phyloP scores from a whole-genome alignment of 2,888 invertebrate genomes.

The Callyntrura sp. region DNA sequence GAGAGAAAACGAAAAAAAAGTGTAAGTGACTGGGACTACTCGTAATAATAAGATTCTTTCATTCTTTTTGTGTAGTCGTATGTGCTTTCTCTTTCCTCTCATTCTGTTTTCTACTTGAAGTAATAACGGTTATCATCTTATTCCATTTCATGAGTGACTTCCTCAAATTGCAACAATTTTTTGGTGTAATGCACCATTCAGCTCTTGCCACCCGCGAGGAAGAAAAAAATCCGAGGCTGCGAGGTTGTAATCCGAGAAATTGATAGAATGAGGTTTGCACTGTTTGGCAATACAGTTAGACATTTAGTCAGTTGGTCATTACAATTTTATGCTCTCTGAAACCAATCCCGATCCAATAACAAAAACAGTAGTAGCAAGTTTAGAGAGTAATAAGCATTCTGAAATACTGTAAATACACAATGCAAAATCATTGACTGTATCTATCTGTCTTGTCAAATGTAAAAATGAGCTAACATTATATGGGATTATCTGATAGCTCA shows the following conservation, averaged over 20 bases:
- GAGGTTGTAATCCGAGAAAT: background rate
- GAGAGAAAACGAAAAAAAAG: background rate
- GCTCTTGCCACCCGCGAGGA: constrained; percentile 6
- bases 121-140: constrained; percentile 66
- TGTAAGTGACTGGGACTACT: constrained; percentile 37
- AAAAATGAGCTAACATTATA: background rate
- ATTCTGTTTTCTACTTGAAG: constrained; percentile 32
- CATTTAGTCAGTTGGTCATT: no score
- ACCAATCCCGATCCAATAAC: no score
- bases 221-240: background rate
- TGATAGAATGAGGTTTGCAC: background rate
- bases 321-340: no score
- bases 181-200: constrained; percentile 62
- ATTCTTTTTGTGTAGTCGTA: constrained; percentile 34
- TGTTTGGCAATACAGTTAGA: no score
- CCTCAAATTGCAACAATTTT: constrained; percentile 57
- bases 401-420: no score
- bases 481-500: no score
- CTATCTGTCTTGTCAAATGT: no score
- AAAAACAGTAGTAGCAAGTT: no score
- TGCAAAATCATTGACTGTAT: no score
- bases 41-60: constrained; percentile 48
- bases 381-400: no score
- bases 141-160: constrained; percentile 48
- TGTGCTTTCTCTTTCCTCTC: constrained; percentile 3